These are phyloP conservation scores for Tiphia femorata DNA, from an alignment of 2,888 invertebrate species.

Conservation along the genomic window DNA sequence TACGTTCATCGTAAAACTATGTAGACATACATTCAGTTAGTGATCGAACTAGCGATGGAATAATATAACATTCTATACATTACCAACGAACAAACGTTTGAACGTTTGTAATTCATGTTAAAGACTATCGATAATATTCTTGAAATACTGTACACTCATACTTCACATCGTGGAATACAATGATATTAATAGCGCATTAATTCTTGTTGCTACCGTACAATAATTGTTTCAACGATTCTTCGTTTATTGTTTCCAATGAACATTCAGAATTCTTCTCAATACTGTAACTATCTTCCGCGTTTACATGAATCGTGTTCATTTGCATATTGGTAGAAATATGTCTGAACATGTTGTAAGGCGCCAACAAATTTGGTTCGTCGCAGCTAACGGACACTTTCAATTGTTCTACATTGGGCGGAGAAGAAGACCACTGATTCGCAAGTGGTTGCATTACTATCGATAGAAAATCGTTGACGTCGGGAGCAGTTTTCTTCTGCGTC, in stretches of 20 bases:
- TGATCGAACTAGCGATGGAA: no score
- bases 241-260: constrained; percentile 69
- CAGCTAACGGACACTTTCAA: constrained; percentile 75
- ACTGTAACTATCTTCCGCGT: constrained; percentile 38
- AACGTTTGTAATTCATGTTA: no score
- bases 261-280: constrained; percentile 35
- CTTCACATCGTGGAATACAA: no score
- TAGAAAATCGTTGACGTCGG: constrained; percentile 64
- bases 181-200: constrained; percentile 20
- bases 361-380: constrained; percentile 49
- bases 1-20: no score
- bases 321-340: constrained; percentile 11
- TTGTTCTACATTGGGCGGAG: constrained; percentile 77
- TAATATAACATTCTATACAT: no score
- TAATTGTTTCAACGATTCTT: constrained; percentile 70
- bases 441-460: constrained; percentile 70
- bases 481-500: constrained; percentile 19
- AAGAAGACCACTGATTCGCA: constrained; percentile 72
- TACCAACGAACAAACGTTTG: no score
- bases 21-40: no score
- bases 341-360: constrained; percentile 23
- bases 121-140: no score
- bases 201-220: constrained; percentile 63
- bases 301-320: constrained; percentile 36
- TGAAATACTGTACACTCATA: no score